Conservation (phyloP, 2,113 vertebrate genomes). For the Daphoenositta chrysoptera region DNA sequence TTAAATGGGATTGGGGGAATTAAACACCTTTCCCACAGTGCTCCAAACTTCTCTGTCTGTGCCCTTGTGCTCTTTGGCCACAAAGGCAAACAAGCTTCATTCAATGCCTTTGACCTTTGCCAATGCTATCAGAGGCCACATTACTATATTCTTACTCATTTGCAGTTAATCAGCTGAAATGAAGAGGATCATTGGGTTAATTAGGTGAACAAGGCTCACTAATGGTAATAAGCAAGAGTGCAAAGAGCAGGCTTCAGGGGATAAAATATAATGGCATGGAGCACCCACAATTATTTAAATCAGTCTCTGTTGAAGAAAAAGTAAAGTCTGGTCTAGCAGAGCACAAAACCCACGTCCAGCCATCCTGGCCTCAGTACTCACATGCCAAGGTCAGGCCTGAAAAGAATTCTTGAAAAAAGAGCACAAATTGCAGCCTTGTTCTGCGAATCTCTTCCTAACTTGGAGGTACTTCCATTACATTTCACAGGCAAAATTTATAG, state of each 20-base stretch:
- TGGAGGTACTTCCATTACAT: neutral
- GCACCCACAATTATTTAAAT: neutral
- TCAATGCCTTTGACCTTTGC: neutral
- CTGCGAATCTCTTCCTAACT: neutral
- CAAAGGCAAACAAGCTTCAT: neutral
- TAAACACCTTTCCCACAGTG: neutral
- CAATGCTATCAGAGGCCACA: neutral
- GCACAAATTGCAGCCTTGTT: neutral
- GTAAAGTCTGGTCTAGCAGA: neutral
- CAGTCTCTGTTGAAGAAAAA: neutral
- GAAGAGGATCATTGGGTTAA: slow-evolving; percentile 21
- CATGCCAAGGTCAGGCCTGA: neutral
- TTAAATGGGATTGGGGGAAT: neutral
- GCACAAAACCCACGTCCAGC: neutral
- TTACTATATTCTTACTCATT: neutral
- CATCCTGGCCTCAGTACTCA: neutral
- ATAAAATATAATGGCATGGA: neutral
- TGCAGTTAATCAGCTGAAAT: neutral
- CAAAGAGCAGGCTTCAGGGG: neutral
- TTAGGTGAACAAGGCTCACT: neutral
- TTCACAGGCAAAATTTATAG: neutral
- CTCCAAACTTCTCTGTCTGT: neutral
- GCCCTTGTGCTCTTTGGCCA: neutral
- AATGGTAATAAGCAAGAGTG: neutral
- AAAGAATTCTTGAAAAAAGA: neutral